Evolutionary conservation across 2,797 vertebrate genomes (phyloP).

Genomic region (Coregonus ussuriensis): DNA sequence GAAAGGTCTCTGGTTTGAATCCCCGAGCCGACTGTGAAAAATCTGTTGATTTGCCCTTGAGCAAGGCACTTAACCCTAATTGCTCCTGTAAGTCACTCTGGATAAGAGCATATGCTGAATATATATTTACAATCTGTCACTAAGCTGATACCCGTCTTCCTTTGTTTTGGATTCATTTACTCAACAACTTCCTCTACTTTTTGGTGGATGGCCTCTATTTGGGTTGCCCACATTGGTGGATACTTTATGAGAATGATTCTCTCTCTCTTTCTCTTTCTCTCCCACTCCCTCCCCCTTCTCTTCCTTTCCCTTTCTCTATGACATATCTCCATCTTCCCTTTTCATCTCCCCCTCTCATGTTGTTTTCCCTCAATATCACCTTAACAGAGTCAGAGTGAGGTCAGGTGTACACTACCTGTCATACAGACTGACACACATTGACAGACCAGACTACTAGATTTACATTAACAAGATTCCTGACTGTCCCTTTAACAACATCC

Average conservation of each 20-base stretch:
- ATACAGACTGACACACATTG: background rate
- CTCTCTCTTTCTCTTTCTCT: background rate
- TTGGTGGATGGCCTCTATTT: constrained; percentile 38
- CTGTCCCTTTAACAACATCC: background rate
- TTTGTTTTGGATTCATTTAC: constrained; percentile 8
- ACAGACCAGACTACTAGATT: constrained; percentile 1
- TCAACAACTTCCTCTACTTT: constrained; percentile 41
- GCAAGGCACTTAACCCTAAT: too few species aligned
- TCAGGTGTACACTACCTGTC: background rate
- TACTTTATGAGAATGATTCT: constrained; percentile 3
- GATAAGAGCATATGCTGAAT: too few species aligned
- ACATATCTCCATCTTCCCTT: background rate
- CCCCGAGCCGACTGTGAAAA: too few species aligned
- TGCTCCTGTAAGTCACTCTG: too few species aligned
- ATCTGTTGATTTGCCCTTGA: too few species aligned
- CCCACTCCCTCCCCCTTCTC: background rate
- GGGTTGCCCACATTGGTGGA: constrained; percentile 38
- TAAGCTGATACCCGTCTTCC: background rate
- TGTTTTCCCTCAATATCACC: background rate
- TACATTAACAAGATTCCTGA: background rate
- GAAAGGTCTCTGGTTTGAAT: too few species aligned
- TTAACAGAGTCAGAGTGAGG: background rate
- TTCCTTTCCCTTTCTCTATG: constrained; percentile 1
- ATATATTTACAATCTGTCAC: background rate
- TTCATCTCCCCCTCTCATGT: background rate